Conservation (phyloP, 2,797 vertebrate genomes). For the Myotis daubentonii region DNA sequence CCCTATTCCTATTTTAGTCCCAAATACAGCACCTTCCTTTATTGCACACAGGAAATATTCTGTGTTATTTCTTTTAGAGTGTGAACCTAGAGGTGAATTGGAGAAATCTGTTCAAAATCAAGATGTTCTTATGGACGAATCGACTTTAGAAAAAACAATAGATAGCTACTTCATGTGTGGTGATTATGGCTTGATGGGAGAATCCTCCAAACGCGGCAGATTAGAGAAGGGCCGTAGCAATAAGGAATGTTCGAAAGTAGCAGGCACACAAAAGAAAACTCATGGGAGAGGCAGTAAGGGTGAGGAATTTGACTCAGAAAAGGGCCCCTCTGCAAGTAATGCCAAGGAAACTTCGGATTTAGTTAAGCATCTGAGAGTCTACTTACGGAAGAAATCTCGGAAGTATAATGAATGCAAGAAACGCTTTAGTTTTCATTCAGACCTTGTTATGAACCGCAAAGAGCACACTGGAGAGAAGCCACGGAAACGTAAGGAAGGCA, state of each 20-base stretch:
- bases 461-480: constrained; percentile 70
- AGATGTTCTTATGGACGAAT: constrained; percentile 60
- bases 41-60: constrained; percentile 47
- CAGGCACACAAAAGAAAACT: constrained; percentile 49
- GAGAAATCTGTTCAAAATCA: constrained; percentile 18
- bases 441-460: constrained; percentile 62
- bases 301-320: constrained; percentile 44
- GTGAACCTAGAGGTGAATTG: constrained; percentile 51
- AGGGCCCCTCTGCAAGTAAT: constrained; percentile 32
- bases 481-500: constrained; percentile 29
- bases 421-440: constrained; percentile 75
- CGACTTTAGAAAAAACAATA: constrained; percentile 66
- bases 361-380: constrained; percentile 60
- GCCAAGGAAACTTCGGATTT: constrained; percentile 10
- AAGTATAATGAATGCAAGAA: constrained; percentile 69
- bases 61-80: constrained; percentile 73
- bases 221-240: background rate
- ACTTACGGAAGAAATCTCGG: constrained; percentile 64
- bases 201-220: constrained; percentile 33
- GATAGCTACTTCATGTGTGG: constrained; percentile 56
- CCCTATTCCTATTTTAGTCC: background rate
- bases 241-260: constrained; percentile 19
- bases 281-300: background rate
- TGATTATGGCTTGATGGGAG: constrained; percentile 26
- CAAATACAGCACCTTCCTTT: background rate